A percentile compares a stretch with the other conserved stretches of the same genome.
Conservation (phyloP, 1,140 invertebrate species). For the Sitophilus oryzae region DNA sequence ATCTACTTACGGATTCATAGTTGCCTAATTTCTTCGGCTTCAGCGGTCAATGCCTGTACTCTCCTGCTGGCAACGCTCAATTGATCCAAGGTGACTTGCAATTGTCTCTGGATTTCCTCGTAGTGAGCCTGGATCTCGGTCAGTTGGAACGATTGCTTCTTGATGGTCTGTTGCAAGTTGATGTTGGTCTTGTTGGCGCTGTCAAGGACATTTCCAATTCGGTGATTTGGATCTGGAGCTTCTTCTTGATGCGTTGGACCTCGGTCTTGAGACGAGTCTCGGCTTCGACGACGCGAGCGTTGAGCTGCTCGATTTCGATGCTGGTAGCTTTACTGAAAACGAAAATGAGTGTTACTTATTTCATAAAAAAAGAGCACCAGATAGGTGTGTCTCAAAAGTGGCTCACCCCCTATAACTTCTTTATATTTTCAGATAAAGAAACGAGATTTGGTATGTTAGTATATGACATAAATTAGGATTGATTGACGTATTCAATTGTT, state of each 20-base stretch:
- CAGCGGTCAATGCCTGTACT: constrained; percentile 83
- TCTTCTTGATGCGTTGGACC: constrained; percentile 96
- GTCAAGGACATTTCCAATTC: constrained; percentile 94
- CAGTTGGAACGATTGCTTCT: constrained; percentile 87
- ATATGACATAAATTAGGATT: too few species aligned
- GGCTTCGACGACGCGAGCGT: constrained; percentile 88
- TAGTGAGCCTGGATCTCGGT: constrained; percentile 88
- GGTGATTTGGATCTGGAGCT: constrained; percentile 94
- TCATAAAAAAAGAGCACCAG: too few species aligned
- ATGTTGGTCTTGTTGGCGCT: constrained; percentile 96
- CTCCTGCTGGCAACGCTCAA: constrained; percentile 86
- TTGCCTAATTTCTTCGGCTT: constrained; percentile 90
- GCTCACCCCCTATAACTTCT: too few species aligned
- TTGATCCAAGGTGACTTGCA: constrained; percentile 90
- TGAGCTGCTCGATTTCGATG: constrained; percentile 95
- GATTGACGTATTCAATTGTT: too few species aligned
- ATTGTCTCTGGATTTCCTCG: constrained; percentile 88
- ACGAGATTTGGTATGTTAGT: too few species aligned
- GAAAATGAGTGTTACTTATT: too few species aligned
- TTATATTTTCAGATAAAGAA: too few species aligned
- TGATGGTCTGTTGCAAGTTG: constrained; percentile 94
- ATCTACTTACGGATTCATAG: constrained; percentile 66
- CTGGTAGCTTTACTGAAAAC: constrained; percentile 88
- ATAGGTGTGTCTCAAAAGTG: too few species aligned
- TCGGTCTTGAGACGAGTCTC: constrained; percentile 93